A percentile compares a stretch with the other conserved stretches of the same genome.
These are phyloP conservation scores for Acrocyrtus sp. DNA, from an alignment of 2,888 invertebrate species.

Conservation along the genomic window DNA sequence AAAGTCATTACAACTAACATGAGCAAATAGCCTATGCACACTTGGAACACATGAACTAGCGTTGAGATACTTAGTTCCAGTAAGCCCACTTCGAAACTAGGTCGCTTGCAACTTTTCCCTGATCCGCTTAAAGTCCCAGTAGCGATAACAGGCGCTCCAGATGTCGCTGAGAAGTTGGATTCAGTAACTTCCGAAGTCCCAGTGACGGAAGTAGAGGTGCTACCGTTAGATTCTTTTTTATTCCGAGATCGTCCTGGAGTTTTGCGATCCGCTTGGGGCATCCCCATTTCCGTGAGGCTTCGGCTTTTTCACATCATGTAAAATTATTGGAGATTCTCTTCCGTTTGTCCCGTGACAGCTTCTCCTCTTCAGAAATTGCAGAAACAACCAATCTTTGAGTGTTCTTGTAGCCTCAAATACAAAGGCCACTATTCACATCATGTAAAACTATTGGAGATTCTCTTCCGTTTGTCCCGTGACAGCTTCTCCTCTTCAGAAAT, in stretches of 20 bases:
- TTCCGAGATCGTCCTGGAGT: neutral
- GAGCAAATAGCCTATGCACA: slow-evolving; percentile 56
- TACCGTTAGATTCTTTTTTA: too few species aligned
- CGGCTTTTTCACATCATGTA: slow-evolving; percentile 20
- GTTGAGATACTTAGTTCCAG: slow-evolving; percentile 24
- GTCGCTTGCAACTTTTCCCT: neutral
- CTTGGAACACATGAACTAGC: slow-evolving; percentile 44
- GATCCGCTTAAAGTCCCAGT: slow-evolving; percentile 13
- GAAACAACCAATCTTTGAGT: slow-evolving; percentile 29
- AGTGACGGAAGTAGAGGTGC: too few species aligned
- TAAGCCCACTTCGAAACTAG: slow-evolving; percentile 8
- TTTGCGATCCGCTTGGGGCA: neutral
- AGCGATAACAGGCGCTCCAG: slow-evolving; percentile 20
- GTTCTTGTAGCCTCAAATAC: slow-evolving; percentile 33
- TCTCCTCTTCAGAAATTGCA: slow-evolving; percentile 34
- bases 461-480: neutral
- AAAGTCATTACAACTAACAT: slow-evolving; percentile 63
- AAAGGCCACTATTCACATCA: slow-evolving; percentile 26
- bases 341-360: slow-evolving; percentile 7
- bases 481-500: slow-evolving; percentile 34
- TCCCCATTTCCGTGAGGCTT: neutral
- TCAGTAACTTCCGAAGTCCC: too few species aligned
- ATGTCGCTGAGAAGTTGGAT: too few species aligned
- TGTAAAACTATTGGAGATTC: slow-evolving; percentile 9
- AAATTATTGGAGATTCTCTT: slow-evolving; percentile 1